These are phyloP conservation scores for Cherax destructor DNA, from an alignment of 1,140 invertebrate species.

Conservation along the genomic window DNA sequence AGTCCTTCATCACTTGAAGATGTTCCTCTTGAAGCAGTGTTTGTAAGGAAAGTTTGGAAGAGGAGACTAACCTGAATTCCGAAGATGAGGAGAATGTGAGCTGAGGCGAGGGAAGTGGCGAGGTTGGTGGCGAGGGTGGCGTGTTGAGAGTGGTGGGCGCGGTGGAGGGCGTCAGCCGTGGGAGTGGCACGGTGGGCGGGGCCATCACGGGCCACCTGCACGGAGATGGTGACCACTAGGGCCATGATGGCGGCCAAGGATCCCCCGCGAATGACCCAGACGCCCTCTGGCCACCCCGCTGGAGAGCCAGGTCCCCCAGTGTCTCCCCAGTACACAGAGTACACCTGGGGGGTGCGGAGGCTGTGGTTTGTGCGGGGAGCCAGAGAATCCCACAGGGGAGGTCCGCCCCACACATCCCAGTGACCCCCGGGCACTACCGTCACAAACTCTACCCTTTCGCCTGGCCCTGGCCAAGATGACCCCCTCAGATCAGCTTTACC, in stretches of 20 bases:
- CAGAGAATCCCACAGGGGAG: constrained; percentile 48
- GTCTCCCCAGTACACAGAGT: constrained; percentile 59
- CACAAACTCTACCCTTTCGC: constrained; percentile 46
- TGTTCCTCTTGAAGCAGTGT: too few relatives aligned
- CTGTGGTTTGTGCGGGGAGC: constrained; percentile 10
- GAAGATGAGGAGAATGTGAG: constrained; percentile 53
- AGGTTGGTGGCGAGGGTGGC: constrained; percentile 57
- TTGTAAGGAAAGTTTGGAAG: too few relatives aligned
- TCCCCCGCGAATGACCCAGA: constrained; percentile 51
- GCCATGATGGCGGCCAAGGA: constrained; percentile 49
- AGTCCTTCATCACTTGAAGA: too few relatives aligned
- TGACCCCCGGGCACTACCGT: constrained; percentile 46
- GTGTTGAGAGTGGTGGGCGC: constrained; percentile 48
- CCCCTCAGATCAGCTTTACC: neutral
- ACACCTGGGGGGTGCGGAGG: constrained; percentile 18
- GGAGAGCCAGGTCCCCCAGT: constrained; percentile 53
- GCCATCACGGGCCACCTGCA: constrained; percentile 53
- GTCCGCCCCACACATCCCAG: constrained; percentile 60
- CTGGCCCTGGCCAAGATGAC: constrained; percentile 33
- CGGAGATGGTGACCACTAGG: constrained; percentile 48
- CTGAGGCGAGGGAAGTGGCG: constrained; percentile 48
- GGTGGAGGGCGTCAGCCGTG: constrained; percentile 25
- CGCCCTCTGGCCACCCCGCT: constrained; percentile 51
- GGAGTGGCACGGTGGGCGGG: constrained; percentile 17
- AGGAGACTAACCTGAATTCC: constrained; percentile 33